These are phyloP conservation scores for Nomada fucata DNA, from an alignment of 2,888 invertebrate species.

Conservation along the genomic window DNA sequence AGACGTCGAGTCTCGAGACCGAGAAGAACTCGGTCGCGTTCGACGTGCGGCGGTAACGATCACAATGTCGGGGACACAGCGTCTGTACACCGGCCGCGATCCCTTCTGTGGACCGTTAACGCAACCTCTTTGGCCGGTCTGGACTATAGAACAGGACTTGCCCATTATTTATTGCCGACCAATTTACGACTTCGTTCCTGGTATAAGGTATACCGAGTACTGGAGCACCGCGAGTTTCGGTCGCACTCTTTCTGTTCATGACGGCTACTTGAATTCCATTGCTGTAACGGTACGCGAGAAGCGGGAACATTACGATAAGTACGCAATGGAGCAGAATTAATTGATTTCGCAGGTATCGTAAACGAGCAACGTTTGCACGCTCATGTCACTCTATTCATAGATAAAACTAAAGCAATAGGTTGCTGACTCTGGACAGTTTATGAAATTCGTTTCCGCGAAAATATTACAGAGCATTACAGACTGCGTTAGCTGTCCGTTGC, in stretches of 20 bases:
- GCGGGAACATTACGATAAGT: too few relatives aligned
- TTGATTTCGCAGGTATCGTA: too few relatives aligned
- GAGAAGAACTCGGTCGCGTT: slow-evolving; percentile 65
- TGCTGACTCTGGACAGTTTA: too few relatives aligned
- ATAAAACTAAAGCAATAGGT: too few relatives aligned
- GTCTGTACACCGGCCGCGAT: slow-evolving; percentile 31
- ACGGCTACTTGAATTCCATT: background rate
- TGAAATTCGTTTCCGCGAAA: background rate
- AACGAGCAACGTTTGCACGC: too few relatives aligned
- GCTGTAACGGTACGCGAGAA: background rate
- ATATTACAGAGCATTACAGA: background rate
- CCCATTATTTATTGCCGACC: slow-evolving; percentile 60
- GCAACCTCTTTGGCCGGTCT: slow-evolving; percentile 66
- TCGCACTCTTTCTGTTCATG: background rate
- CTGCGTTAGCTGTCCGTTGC: background rate
- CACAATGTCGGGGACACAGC: slow-evolving; percentile 26
- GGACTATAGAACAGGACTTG: slow-evolving; percentile 46
- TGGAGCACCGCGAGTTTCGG: slow-evolving; percentile 20
- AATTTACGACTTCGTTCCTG: slow-evolving; percentile 57
- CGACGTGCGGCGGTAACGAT: slow-evolving; percentile 45
- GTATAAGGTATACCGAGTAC: slow-evolving; percentile 2
- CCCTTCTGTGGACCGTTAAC: slow-evolving; percentile 64
- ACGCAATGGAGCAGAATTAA: too few relatives aligned
- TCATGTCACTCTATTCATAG: too few relatives aligned
- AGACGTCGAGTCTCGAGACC: background rate